Base-by-base conservation (phyloP, 2,797 vertebrate species). In the Periophthalmus magnuspinnatus region DNA sequence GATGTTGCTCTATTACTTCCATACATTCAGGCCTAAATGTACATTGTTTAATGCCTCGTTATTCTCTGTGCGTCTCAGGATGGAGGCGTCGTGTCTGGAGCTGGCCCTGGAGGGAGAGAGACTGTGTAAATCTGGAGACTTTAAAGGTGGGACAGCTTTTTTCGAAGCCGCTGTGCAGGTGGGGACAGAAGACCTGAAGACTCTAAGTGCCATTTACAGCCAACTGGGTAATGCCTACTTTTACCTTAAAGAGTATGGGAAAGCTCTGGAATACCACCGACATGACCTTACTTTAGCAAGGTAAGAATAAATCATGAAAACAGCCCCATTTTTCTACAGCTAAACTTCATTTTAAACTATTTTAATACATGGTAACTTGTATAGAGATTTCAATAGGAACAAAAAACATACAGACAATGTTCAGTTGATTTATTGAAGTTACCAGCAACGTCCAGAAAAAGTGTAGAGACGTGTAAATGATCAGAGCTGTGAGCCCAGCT, bases 151-250 rank as follows among this genome's bases (percentile, higher is more conserved):
- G 0, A 95, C 95, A 58, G 94, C 94, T 0, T 98, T 98, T 91
- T 99, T 99, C 0, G 98, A 99, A 88, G 96, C 96, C 0, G 97
- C 98, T 0, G 97, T 99, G 67, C 96, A 98, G 83, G 96, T 98
- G 58, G 98, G 98, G 55, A 99, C 98, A 0, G 97, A 98, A 81
- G 98, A 99, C 85, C 90, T 99, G 79, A 97, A 98, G 93, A 99
- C 98, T 0, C 94, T 99, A 76, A 99, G 97, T 69, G 98, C 98
- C 91, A 98, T 99, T 91, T 99, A 99, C 91, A 99, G 98, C 88
- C 98, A 99, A 86, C 92, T 99, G 83, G 97, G 98, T 66, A 98
- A 99, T 0, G 96, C 96, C 52, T 99, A 99, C 88, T 99, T 99
- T 91, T 99, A 99, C 90, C 93, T 99, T 65, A 99, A 98, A 87